phyloP scores from a whole-genome alignment of 2,888 invertebrate genomes.

The Dorcus hopei region DNA sequence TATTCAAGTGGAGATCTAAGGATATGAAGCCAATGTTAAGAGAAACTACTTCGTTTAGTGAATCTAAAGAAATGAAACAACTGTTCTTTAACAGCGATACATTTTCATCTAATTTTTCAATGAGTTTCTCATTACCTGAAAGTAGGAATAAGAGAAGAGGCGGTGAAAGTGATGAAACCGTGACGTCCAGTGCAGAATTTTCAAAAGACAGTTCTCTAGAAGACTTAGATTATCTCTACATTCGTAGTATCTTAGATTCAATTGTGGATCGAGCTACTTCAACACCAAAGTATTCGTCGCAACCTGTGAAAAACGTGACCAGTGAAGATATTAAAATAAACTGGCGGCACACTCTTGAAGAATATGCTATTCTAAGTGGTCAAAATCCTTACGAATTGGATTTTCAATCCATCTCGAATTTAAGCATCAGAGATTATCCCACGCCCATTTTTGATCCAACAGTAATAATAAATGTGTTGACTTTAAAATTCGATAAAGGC shows the following conservation, averaged over 20 bases:
- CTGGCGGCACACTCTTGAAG: neutral
- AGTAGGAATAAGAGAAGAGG: no score
- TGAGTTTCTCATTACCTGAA: no score
- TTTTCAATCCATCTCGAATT: neutral
- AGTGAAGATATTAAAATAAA: neutral
- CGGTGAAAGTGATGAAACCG: no score
- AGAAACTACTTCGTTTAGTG: no score
- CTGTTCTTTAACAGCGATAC: no score
- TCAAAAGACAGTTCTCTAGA: no score
- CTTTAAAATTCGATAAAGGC: neutral
- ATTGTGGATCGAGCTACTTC: neutral
- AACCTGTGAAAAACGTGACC: neutral
- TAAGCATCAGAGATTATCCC: slow-evolving; percentile 6
- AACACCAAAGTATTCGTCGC: neutral
- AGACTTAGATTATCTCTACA: slow-evolving; percentile 3
- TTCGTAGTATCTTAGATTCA: neutral
- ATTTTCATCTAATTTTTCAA: no score
- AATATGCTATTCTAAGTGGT: neutral
- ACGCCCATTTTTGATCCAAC: neutral
- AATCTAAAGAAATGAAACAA: no score
- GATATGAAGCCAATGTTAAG: no score
- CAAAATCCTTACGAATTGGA: neutral
- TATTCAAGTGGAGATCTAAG: no score
- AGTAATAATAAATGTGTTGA: slow-evolving; percentile 7
- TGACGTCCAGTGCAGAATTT: no score